These are phyloP conservation scores for Campylorhamphus procurvoides DNA, from an alignment of 2,113 vertebrate species.

Conservation along the genomic window DNA sequence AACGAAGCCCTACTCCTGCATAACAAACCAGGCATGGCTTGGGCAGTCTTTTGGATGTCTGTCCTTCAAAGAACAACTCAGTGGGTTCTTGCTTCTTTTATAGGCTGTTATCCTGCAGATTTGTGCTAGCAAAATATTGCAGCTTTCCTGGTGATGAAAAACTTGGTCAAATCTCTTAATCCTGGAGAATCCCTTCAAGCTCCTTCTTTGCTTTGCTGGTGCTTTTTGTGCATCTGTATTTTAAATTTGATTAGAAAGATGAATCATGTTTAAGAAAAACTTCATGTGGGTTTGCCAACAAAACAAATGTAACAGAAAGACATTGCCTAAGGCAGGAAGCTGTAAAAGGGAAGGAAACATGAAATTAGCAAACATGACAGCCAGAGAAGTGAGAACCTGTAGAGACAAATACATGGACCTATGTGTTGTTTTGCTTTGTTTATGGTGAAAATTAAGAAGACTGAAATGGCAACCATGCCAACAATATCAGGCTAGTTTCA, in stretches of 20 bases:
- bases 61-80: background rate
- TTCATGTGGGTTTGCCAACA: background rate
- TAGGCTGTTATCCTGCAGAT: background rate
- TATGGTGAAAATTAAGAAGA: background rate
- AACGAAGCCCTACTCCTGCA: background rate
- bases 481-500: background rate
- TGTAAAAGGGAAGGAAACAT: background rate
- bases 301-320: background rate
- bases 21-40: background rate
- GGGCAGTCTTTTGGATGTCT: background rate
- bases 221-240: background rate
- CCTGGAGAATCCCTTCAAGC: background rate
- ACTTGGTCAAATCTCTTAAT: background rate
- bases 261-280: background rate
- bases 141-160: background rate
- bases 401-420: background rate
- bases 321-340: background rate
- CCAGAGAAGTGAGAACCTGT: background rate
- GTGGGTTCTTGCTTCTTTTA: background rate
- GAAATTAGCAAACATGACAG: background rate
- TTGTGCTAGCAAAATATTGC: background rate
- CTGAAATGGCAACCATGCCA: background rate
- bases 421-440: background rate
- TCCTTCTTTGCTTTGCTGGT: background rate
- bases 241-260: background rate